Evolutionary conservation across 2,797 vertebrate genomes (phyloP).

Genomic region (Spondyliosoma cantharus): DNA sequence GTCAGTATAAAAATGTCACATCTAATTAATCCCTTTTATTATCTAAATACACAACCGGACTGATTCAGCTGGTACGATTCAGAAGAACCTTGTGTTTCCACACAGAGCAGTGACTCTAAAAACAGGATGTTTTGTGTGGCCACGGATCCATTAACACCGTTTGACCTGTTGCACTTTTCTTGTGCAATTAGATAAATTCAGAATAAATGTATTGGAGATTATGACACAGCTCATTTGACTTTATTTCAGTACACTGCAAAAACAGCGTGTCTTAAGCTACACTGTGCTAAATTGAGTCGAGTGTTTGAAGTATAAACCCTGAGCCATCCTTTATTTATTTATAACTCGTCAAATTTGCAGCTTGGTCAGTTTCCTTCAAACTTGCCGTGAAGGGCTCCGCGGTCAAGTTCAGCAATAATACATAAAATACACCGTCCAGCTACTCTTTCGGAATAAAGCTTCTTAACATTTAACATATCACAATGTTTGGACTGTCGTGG

Average conservation of each 20-base stretch:
- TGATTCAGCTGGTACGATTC: background rate
- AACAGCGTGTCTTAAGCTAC: background rate
- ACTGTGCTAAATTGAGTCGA: no score
- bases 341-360: no score
- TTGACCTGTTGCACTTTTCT: background rate
- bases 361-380: no score
- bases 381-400: no score
- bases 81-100: background rate
- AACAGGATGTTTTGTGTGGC: background rate
- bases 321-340: background rate
- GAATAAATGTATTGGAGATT: background rate
- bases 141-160: background rate
- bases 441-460: no score
- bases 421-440: no score
- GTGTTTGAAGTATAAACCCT: background rate
- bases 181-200: background rate
- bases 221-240: background rate
- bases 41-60: slow-evolving; percentile 5
- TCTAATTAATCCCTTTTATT: slow-evolving; percentile 1
- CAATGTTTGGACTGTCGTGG: no score
- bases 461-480: no score
- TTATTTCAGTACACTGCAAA: background rate
- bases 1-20: background rate
- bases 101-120: background rate
- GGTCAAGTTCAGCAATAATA: no score